Evolutionary conservation across 2,888 invertebrate genomes (phyloP).

Genomic region (Andrena praecox): DNA sequence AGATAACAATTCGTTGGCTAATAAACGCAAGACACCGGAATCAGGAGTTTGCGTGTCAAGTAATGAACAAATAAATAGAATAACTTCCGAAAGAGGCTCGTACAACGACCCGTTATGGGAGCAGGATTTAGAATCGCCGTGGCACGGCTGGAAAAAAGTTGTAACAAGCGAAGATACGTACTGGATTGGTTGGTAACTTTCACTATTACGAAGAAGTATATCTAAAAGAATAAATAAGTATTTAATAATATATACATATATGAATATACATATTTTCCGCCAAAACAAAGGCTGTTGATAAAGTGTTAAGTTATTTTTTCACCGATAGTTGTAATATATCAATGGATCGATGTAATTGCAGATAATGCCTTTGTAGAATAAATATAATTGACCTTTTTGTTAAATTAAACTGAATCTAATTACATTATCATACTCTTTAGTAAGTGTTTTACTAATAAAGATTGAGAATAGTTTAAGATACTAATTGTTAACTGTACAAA

Average conservation of each 20-base stretch:
- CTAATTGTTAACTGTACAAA: constrained; percentile 43
- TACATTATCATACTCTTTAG: neutral
- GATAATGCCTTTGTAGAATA: constrained; percentile 25
- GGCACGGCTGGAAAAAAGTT: constrained; percentile 81
- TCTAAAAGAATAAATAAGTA: constrained; percentile 4
- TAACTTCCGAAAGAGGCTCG: constrained; percentile 17
- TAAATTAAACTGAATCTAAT: constrained; percentile 9
- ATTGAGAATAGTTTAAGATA: constrained; percentile 19
- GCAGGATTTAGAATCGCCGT: constrained; percentile 77
- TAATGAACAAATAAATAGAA: constrained; percentile 16
- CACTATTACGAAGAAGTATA: constrained; percentile 22
- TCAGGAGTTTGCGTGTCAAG: neutral
- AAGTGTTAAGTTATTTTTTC: constrained; percentile 69
- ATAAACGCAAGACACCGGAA: constrained; percentile 12
- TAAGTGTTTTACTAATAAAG: constrained; percentile 16
- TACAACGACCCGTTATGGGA: constrained; percentile 53
- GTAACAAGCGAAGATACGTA: constrained; percentile 72
- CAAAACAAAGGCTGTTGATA: constrained; percentile 70
- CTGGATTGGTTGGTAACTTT: constrained; percentile 78
- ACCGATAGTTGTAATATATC: constrained; percentile 44
- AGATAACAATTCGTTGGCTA: constrained; percentile 51
- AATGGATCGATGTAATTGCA: constrained; percentile 23
- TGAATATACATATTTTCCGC: constrained; percentile 49
- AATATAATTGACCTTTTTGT: constrained; percentile 22
- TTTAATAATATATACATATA: constrained; percentile 15